Conservation (phyloP, 2,797 vertebrate species). For the Catamblyrhynchus diadema region DNA sequence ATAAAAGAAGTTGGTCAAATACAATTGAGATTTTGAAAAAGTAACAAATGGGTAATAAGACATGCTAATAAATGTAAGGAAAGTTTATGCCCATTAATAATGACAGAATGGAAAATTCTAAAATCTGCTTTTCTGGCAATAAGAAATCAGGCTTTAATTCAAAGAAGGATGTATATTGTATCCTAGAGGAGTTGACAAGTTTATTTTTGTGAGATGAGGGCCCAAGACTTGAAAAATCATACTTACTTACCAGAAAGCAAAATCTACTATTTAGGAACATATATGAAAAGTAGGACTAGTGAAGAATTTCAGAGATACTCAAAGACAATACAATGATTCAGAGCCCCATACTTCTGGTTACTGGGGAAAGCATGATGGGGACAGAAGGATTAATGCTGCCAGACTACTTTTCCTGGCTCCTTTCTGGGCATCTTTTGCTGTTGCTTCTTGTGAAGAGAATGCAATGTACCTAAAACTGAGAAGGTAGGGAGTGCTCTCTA, state of each 20-base stretch:
- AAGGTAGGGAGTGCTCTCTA: background rate
- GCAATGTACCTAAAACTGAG: background rate
- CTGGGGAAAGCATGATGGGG: accelerated
- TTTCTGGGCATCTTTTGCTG: background rate
- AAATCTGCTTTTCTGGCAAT: background rate
- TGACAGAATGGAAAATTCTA: background rate
- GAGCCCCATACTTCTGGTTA: background rate
- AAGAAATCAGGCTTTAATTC: background rate
- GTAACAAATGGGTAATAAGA: background rate
- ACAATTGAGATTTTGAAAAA: background rate
- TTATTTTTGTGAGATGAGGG: background rate
- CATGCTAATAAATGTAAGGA: background rate
- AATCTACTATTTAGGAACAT: background rate
- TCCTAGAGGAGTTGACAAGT: background rate
- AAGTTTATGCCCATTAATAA: background rate
- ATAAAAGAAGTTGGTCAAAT: background rate
- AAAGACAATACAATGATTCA: background rate
- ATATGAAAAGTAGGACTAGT: background rate
- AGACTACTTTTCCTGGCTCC: background rate
- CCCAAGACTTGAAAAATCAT: background rate
- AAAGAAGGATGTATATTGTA: background rate
- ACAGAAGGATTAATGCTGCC: background rate
- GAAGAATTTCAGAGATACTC: background rate
- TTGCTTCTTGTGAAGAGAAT: background rate
- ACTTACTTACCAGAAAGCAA: background rate